phyloP scores from a whole-genome alignment of 2,797 vertebrate genomes.

The Emys orbicularis region DNA sequence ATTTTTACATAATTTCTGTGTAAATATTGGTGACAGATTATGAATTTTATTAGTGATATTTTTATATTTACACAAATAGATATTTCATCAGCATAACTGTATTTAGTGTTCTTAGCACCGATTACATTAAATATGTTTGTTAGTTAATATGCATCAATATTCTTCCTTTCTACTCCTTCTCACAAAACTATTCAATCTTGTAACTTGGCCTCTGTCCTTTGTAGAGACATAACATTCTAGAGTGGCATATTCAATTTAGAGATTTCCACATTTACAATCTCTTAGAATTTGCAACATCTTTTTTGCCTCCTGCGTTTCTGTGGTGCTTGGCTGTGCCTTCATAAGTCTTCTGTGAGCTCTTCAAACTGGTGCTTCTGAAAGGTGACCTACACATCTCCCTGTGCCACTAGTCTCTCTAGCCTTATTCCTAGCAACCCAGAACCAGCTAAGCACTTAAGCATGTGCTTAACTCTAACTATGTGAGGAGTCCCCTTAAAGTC shows the following conservation, averaged over 20 bases:
- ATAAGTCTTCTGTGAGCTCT: background rate
- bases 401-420: background rate
- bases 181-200: background rate
- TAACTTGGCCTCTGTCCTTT: background rate
- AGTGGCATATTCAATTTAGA: background rate
- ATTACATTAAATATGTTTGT: slow-evolving; percentile 37
- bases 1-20: slow-evolving; percentile 47
- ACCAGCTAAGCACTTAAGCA: background rate
- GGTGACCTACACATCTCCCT: background rate
- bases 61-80: slow-evolving; percentile 34
- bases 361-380: background rate
- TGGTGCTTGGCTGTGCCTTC: background rate
- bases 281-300: background rate
- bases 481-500: background rate
- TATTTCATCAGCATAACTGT: background rate
- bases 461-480: background rate
- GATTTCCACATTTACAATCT: background rate
- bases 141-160: slow-evolving; percentile 20
- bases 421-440: background rate
- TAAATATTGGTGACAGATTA: slow-evolving; percentile 54
- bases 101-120: slow-evolving; percentile 33
- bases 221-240: background rate
- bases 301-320: background rate
- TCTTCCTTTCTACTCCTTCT: background rate
- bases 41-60: slow-evolving; percentile 48